These are phyloP conservation scores for Nothoprocta perdicaria DNA, from an alignment of 2,113 vertebrate genomes.

Conservation along the genomic window DNA sequence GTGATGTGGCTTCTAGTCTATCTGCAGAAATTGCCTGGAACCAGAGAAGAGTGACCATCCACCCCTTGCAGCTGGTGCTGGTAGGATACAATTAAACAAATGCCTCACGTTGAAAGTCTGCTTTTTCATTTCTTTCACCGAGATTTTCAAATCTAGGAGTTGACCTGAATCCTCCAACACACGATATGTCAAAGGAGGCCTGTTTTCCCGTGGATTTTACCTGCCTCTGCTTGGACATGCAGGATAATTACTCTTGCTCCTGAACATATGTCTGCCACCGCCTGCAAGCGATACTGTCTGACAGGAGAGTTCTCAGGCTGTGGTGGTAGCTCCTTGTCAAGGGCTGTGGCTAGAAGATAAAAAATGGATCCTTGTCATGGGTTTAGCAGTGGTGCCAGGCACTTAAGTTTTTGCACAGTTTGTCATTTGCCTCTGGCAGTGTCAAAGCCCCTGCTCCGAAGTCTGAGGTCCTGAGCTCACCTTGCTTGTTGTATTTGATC, in stretches of 20 bases:
- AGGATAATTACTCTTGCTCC: neutral
- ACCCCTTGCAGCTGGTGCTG: neutral
- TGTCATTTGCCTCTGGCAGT: conserved; percentile 8
- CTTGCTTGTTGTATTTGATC: conserved; percentile 39
- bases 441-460: conserved; percentile 6
- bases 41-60: neutral
- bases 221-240: neutral
- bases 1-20: neutral
- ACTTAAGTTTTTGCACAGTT: neutral
- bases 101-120: neutral
- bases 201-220: neutral
- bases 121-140: neutral
- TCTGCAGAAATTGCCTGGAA: neutral
- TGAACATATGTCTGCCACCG: neutral
- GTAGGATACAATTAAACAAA: neutral
- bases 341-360: neutral
- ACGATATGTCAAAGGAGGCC: neutral
- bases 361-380: neutral
- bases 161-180: neutral
- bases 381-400: neutral
- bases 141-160: neutral
- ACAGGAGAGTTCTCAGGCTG: rapidly evolving
- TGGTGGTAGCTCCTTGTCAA: conserved; percentile 1
- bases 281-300: neutral
- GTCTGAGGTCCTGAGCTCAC: conserved; percentile 31